A percentile compares a stretch with the other conserved stretches of the same genome.
Conservation (phyloP, 2,113 vertebrate species). For the Lathamus discolor region DNA sequence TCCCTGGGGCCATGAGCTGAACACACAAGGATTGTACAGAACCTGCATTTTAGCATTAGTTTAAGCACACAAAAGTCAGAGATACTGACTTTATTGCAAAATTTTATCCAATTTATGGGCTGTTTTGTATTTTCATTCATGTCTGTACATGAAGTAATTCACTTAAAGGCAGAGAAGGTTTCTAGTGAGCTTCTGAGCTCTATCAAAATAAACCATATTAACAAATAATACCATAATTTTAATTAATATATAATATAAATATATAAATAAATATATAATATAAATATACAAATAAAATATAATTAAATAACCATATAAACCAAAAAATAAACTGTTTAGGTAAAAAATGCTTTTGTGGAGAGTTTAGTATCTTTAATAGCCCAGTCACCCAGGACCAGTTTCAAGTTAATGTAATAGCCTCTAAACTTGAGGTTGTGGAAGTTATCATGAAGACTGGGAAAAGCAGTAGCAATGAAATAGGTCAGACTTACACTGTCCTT, state of each 20-base stretch:
- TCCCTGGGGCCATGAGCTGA: neutral
- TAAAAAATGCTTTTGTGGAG: neutral
- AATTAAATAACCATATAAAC: too few species aligned
- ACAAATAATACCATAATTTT: too few species aligned
- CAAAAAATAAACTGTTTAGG: neutral
- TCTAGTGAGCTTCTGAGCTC: neutral
- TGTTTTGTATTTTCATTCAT: neutral
- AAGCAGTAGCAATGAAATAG: neutral
- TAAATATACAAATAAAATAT: too few species aligned
- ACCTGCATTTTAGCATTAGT: neutral
- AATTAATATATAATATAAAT: too few species aligned
- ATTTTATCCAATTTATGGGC: neutral
- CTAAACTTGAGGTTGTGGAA: neutral
- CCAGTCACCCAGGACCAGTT: neutral
- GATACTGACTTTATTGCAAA: neutral
- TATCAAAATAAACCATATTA: neutral
- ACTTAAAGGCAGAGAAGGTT: neutral
- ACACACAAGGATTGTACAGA: neutral
- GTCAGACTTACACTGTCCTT: neutral
- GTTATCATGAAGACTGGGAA: neutral
- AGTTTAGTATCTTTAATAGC: neutral
- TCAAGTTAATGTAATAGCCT: neutral
- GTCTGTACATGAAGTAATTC: neutral
- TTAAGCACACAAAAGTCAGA: neutral
- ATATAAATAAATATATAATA: too few species aligned